Evolutionary conservation across 30 jellyfish, hydroid and myxozoan genomes (phyloP).

Genomic region (Hydra vulgaris): DNA sequence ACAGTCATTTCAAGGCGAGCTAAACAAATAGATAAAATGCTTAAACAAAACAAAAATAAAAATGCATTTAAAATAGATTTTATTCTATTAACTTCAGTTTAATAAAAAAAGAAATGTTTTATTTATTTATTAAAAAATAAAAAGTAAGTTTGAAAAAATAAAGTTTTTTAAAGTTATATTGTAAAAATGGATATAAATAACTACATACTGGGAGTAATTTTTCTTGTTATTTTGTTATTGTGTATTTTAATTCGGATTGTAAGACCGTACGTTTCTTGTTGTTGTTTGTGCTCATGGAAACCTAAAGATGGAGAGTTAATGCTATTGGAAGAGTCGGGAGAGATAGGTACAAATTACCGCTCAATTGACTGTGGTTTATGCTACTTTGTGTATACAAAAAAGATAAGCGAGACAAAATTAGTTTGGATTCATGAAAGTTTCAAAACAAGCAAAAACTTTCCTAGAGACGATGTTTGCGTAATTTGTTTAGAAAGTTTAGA

Average conservation of each 20-base stretch:
- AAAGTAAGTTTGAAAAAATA: too few relatives aligned
- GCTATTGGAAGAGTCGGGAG: not conserved
- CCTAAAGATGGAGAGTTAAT: not conserved
- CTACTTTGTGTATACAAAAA: not conserved
- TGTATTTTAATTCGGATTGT: not conserved
- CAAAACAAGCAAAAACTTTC: not conserved
- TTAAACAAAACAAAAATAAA: too few relatives aligned
- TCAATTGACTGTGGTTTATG: not conserved
- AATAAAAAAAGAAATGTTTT: too few relatives aligned
- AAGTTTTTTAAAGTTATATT: too few relatives aligned
- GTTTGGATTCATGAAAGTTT: not conserved
- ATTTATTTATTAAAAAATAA: too few relatives aligned
- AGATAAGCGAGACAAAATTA: not conserved
- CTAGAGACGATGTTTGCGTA: not conserved
- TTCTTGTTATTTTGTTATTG: not conserved
- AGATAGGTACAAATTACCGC: not conserved
- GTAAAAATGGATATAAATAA: too few relatives aligned
- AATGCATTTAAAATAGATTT: too few relatives aligned
- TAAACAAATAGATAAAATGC: too few relatives aligned
- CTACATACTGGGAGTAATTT: too few relatives aligned
- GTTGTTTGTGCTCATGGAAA: not conserved
- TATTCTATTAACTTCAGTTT: too few relatives aligned
- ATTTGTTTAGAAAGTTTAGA: constrained; percentile 1
- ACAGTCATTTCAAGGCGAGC: too few relatives aligned
- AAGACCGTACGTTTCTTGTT: not conserved